These are phyloP conservation scores for Rosalia funebris DNA, from an alignment of 2,888 invertebrate species.

Conservation along the genomic window DNA sequence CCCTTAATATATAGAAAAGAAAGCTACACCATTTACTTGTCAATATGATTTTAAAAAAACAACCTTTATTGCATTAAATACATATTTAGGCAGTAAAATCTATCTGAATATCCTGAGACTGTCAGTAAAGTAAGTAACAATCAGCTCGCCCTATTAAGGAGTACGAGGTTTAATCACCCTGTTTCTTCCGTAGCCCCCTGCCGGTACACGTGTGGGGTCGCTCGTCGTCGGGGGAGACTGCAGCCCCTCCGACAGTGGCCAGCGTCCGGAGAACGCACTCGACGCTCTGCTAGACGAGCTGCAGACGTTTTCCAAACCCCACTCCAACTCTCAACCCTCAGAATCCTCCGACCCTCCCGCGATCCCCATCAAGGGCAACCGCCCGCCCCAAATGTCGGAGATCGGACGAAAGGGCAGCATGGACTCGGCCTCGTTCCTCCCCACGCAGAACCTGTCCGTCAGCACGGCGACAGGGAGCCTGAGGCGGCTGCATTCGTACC, in stretches of 20 bases:
- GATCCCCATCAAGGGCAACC: constrained; percentile 59
- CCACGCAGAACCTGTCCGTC: constrained; percentile 60
- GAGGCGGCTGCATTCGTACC: constrained; percentile 84
- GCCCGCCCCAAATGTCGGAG: constrained; percentile 66
- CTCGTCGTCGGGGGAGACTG: constrained; percentile 68
- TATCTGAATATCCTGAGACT: constrained; percentile 1
- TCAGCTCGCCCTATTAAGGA: not conserved
- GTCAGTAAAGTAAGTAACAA: constrained; percentile 8
- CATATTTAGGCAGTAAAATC: no score
- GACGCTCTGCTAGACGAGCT: constrained; percentile 95
- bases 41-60: no score
- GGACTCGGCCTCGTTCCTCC: constrained; percentile 65
- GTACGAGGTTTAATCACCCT: not conserved
- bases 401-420: constrained; percentile 68
- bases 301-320: constrained; percentile 87
- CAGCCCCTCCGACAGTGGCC: constrained; percentile 68
- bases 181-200: constrained; percentile 66
- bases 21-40: no score
- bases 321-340: constrained; percentile 45
- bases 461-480: constrained; percentile 69
- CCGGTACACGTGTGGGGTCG: constrained; percentile 71
- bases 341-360: constrained; percentile 58
- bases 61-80: no score
- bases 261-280: constrained; percentile 94
- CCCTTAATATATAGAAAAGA: no score